phyloP scores from a whole-genome alignment of 2,888 invertebrate species.

The Caprella mutica region DNA sequence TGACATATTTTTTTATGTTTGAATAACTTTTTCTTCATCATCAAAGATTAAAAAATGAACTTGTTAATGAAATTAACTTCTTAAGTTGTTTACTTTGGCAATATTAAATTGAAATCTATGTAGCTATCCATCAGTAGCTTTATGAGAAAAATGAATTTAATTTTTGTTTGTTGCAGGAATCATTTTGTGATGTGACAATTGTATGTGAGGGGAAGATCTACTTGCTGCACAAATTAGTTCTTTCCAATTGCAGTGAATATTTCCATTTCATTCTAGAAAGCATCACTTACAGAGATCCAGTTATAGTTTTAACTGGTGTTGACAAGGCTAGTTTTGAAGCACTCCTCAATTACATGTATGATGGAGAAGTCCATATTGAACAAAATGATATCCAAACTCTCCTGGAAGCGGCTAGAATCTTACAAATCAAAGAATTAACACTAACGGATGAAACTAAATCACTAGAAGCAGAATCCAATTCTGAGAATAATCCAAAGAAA shows the following conservation, averaged over 20 bases:
- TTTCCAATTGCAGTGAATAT: conserved; percentile 12
- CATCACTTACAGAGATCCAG: conserved; percentile 1
- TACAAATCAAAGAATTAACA: conserved; percentile 10
- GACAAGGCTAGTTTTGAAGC: conserved; percentile 1
- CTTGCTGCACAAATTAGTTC: conserved; percentile 5
- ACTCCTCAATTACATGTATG: conserved; percentile 11
- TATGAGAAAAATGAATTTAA: too few species aligned
- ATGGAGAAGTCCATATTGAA: conserved; percentile 8
- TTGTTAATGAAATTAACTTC: too few species aligned
- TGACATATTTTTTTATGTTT: too few species aligned
- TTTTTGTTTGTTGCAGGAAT: conserved; percentile 7
- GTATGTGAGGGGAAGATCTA: conserved; percentile 5
- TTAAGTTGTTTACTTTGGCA: too few species aligned
- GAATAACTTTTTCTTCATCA: too few species aligned
- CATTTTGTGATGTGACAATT: conserved; percentile 2
- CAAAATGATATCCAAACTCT: conserved; percentile 1
- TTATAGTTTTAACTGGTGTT: conserved; percentile 7
- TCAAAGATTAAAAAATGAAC: too few species aligned
- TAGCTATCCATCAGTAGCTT: too few species aligned
- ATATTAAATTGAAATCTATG: too few species aligned
- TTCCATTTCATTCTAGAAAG: conserved; percentile 8
- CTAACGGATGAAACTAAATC: too few species aligned
- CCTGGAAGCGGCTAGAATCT: conserved; percentile 3
- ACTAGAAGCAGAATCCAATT: too few species aligned
- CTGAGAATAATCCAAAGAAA: too few species aligned